Conservation (phyloP, 2,113 vertebrate genomes). For the Oncorhynchus tshawytscha region DNA sequence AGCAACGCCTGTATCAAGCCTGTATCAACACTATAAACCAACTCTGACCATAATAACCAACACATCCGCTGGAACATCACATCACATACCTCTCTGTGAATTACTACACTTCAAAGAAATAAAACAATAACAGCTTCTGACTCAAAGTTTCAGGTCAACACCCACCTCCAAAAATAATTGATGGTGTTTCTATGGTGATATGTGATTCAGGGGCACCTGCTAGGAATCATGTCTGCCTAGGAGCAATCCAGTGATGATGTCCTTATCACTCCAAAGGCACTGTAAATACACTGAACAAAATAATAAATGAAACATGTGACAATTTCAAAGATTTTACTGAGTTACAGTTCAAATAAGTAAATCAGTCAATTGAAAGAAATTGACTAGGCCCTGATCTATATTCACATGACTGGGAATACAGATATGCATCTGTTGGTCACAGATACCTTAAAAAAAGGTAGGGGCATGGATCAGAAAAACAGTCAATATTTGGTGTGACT, state of each 20-base stretch:
- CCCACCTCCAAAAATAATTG: neutral
- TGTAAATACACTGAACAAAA: neutral
- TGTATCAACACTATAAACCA: neutral
- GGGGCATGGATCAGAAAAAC: too few species aligned
- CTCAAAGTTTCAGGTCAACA: neutral
- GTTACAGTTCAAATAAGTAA: too few species aligned
- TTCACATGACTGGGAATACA: too few species aligned
- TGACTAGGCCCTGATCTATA: too few species aligned
- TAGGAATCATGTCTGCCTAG: neutral
- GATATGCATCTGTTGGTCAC: too few species aligned
- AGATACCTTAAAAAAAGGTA: too few species aligned
- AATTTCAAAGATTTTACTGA: neutral
- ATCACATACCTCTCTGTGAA: neutral
- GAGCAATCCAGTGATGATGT: neutral
- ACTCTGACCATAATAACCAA: too few species aligned
- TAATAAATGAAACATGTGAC: too few species aligned
- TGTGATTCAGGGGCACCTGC: neutral
- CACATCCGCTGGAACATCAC: neutral
- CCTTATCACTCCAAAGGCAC: neutral
- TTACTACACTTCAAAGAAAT: neutral
- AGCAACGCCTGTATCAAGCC: neutral
- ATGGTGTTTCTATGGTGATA: neutral
- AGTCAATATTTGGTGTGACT: too few species aligned
- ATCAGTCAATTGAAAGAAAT: too few species aligned
- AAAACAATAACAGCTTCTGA: neutral